Conservation (phyloP, 2,888 invertebrate genomes). For the Ophion ellenae region DNA sequence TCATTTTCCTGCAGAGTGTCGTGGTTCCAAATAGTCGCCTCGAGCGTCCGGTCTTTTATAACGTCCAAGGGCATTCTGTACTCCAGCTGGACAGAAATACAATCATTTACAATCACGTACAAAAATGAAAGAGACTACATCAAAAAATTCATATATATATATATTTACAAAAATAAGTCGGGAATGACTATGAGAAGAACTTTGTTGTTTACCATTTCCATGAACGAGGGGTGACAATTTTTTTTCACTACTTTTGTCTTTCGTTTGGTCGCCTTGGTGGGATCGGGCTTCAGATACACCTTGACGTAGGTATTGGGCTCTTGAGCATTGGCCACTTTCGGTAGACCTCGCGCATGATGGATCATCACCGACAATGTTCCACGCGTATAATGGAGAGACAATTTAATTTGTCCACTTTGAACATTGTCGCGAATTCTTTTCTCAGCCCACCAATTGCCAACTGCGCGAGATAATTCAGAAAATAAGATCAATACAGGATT, state of each 20-base stretch:
- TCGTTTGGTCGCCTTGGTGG: slow-evolving; percentile 95
- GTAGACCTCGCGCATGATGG: slow-evolving; percentile 95
- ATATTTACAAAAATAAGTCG: not conserved
- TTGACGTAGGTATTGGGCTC: slow-evolving; percentile 96
- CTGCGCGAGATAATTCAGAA: slow-evolving; percentile 67
- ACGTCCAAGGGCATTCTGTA: slow-evolving; percentile 94
- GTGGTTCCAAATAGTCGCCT: slow-evolving; percentile 97
- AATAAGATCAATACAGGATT: not conserved
- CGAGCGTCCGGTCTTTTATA: slow-evolving; percentile 90
- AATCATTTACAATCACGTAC: slow-evolving; percentile 15
- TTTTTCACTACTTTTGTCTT: slow-evolving; percentile 97
- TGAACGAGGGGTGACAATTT: slow-evolving; percentile 98
- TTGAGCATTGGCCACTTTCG: slow-evolving; percentile 90
- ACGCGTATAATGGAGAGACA: slow-evolving; percentile 91
- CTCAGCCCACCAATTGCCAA: slow-evolving; percentile 83
- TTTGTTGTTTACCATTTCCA: slow-evolving; percentile 92
- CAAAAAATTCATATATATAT: not conserved
- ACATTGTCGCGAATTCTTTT: slow-evolving; percentile 79
- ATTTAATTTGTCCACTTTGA: slow-evolving; percentile 90
- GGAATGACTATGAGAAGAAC: not conserved
- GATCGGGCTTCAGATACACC: slow-evolving; percentile 96
- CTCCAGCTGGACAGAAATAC: slow-evolving; percentile 88
- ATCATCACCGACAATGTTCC: slow-evolving; percentile 92
- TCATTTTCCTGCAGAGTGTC: slow-evolving; percentile 97
- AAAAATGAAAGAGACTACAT: too few species aligned